phyloP scores from a whole-genome alignment of 2,888 invertebrate species.

The Caenorhabditis becei region DNA sequence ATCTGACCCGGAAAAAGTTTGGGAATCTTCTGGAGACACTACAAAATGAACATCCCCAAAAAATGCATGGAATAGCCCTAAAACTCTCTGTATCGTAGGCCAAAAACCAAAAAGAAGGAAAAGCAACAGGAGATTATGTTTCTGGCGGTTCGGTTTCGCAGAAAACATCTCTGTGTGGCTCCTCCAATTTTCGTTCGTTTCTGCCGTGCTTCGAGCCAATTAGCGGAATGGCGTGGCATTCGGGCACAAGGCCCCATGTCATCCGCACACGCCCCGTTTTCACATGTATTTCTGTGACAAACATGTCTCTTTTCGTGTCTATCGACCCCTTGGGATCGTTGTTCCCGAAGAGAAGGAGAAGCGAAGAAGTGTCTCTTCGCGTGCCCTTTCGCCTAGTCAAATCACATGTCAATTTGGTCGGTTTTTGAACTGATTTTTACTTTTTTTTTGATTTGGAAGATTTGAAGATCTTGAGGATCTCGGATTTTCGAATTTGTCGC shows the following conservation, averaged over 20 bases:
- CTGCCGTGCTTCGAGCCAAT: slow-evolving; percentile 4
- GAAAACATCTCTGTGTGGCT: not conserved
- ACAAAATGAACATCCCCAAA: not conserved
- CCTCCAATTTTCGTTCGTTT: slow-evolving; percentile 1
- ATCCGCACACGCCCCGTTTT: not conserved
- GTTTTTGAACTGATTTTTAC: not conserved
- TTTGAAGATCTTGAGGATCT: no score
- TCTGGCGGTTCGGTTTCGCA: not conserved
- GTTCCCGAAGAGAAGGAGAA: not conserved
- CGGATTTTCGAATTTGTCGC: no score
- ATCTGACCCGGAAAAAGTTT: no score
- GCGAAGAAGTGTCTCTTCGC: not conserved
- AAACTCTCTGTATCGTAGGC: not conserved
- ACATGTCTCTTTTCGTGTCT: slow-evolving; percentile 3
- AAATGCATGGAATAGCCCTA: not conserved
- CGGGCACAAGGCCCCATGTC: not conserved
- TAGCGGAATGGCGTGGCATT: slow-evolving; percentile 4
- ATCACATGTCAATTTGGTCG: not conserved
- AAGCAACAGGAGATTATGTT: not conserved
- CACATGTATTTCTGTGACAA: slow-evolving; percentile 12
- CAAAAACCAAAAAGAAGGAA: not conserved
- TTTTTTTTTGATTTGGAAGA: not conserved
- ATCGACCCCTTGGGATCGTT: slow-evolving; percentile 10
- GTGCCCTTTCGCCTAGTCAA: not conserved
- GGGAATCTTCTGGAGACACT: not conserved